A percentile compares a stretch with the other conserved stretches of the same genome.
Evolutionary conservation across 2,888 invertebrate species (phyloP).

Genomic region (Meliscaeva auricollis): DNA sequence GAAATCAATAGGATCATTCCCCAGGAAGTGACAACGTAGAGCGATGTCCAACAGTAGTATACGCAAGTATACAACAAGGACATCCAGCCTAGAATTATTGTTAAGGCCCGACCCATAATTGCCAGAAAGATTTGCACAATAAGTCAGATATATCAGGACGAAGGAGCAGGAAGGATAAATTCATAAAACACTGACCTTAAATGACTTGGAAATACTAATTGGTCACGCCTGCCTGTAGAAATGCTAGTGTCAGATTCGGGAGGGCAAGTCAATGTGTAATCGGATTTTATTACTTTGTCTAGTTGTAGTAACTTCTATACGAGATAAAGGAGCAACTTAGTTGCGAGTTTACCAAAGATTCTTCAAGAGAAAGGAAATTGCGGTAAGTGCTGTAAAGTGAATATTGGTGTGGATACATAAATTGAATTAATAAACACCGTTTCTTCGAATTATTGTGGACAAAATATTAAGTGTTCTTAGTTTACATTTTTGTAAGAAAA

Average conservation of each 20-base stretch:
- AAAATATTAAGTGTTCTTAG: too few relatives aligned
- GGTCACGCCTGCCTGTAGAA: constrained; percentile 66
- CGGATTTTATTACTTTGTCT: constrained; percentile 49
- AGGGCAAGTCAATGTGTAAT: constrained; percentile 53
- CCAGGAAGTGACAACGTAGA: neutral
- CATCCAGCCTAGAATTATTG: constrained; percentile 38
- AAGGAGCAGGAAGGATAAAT: constrained; percentile 37
- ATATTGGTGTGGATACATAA: too few relatives aligned
- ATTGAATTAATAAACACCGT: too few relatives aligned
- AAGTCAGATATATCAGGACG: constrained; percentile 41
- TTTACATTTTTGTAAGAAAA: too few relatives aligned
- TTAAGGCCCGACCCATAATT: constrained; percentile 49
- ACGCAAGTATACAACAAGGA: constrained; percentile 21
- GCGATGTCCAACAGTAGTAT: neutral
- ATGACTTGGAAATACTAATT: constrained; percentile 64
- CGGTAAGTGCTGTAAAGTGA: too few relatives aligned
- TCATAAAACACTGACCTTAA: constrained; percentile 48
- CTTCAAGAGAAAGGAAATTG: neutral
- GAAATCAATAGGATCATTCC: constrained; percentile 30
- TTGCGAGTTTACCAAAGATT: neutral
- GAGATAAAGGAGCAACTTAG: neutral
- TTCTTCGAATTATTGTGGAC: too few relatives aligned
- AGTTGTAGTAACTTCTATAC: neutral
- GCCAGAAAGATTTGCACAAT: constrained; percentile 58
- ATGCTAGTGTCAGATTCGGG: constrained; percentile 32